Evolutionary conservation across 2,113 vertebrate genomes (phyloP).

Genomic region (Paralichthys olivaceus): DNA sequence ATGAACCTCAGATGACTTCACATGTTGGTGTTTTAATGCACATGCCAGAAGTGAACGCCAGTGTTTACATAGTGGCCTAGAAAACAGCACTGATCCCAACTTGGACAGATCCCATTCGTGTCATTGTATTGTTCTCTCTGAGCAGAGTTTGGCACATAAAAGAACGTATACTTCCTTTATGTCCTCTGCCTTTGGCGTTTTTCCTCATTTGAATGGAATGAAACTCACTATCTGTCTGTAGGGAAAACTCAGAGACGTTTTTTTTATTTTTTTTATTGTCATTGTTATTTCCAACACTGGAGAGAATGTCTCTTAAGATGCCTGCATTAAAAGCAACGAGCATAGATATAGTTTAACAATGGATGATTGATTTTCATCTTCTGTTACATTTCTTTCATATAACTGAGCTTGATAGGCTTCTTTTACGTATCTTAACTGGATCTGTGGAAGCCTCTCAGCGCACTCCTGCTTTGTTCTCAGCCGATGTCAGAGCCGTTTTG

Average conservation of each 20-base stretch:
- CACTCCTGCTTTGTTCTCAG: constrained; percentile 39
- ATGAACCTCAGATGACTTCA: constrained; percentile 2
- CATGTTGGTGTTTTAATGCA: background rate
- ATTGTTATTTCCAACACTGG: constrained; percentile 47
- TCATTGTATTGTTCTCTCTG: constrained; percentile 8
- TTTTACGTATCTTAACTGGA: constrained; percentile 58
- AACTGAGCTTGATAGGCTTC: constrained; percentile 27
- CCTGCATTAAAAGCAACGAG: constrained; percentile 28
- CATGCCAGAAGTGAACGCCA: background rate
- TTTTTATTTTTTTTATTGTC: background rate
- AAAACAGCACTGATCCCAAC: constrained; percentile 17
- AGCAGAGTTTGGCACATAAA: constrained; percentile 37
- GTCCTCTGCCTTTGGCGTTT: background rate
- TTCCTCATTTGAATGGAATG: constrained; percentile 20
- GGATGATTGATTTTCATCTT: constrained; percentile 53
- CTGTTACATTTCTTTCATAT: constrained; percentile 17
- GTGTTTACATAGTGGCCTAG: constrained; percentile 22
- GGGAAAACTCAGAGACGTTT: constrained; percentile 22
- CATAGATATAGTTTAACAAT: constrained; percentile 40
- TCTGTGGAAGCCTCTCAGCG: constrained; percentile 30
- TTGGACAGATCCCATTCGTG: constrained; percentile 23
- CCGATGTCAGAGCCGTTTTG: constrained; percentile 11
- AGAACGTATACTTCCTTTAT: background rate
- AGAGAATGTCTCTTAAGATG: constrained; percentile 24
- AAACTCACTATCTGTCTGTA: constrained; percentile 32